Conservation (phyloP, 2,113 vertebrate species). For the Kryptolebias marmoratus region DNA sequence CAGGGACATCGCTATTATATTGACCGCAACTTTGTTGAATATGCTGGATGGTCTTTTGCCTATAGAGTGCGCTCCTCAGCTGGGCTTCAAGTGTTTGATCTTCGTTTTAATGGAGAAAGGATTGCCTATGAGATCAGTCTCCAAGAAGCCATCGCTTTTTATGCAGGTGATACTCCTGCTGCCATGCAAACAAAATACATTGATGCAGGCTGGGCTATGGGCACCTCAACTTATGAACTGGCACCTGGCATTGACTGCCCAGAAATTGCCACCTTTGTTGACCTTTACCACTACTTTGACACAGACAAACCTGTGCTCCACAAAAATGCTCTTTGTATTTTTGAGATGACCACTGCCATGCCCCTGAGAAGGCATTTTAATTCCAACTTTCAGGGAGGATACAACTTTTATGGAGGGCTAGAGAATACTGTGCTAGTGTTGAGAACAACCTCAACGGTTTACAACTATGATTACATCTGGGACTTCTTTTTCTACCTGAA, state of each 20-base stretch:
- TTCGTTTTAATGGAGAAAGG: conserved; percentile 85
- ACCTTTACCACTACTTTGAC: conserved; percentile 86
- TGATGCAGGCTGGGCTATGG: conserved; percentile 89
- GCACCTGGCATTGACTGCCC: conserved; percentile 90
- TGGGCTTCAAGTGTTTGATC: conserved; percentile 88
- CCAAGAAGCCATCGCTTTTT: conserved; percentile 90
- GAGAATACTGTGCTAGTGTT: conserved; percentile 87
- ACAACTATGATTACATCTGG: conserved; percentile 97
- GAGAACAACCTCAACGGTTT: conserved; percentile 89
- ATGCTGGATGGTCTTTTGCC: conserved; percentile 88
- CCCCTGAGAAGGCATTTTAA: conserved; percentile 90
- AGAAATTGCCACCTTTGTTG: conserved; percentile 83
- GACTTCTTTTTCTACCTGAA: conserved; percentile 91
- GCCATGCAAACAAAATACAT: conserved; percentile 94
- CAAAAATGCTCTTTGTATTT: conserved; percentile 84
- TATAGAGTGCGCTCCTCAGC: conserved; percentile 87
- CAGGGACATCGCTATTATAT: conserved; percentile 83
- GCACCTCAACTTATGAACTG: conserved; percentile 83
- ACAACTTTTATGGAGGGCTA: conserved; percentile 87
- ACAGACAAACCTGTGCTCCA: conserved; percentile 81
- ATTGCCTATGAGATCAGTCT: conserved; percentile 91
- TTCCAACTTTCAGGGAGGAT: conserved; percentile 82
- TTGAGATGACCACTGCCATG: conserved; percentile 87
- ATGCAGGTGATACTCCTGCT: conserved; percentile 86
- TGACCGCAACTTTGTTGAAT: conserved; percentile 82